These are phyloP conservation scores for Syngnathus typhle DNA, from an alignment of 2,113 vertebrate species.

Conservation along the genomic window DNA sequence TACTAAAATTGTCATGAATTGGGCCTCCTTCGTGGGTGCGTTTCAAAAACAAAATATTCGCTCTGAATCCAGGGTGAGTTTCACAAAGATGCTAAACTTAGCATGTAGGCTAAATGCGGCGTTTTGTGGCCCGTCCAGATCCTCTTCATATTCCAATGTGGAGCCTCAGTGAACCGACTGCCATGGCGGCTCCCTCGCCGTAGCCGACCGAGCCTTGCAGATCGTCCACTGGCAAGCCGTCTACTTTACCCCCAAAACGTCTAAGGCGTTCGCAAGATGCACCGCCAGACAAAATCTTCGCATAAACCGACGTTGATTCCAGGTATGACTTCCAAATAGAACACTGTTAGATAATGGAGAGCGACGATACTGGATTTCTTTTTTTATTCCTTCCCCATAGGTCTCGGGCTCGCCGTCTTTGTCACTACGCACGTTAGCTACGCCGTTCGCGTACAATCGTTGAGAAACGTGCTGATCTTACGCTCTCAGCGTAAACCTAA, in stretches of 20 bases:
- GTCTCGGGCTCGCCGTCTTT: conserved; percentile 72
- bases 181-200: conserved; percentile 77
- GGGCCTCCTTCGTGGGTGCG: conserved; percentile 66
- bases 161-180: conserved; percentile 72
- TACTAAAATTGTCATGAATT: conserved; percentile 69
- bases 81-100: conserved; percentile 23
- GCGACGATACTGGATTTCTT: conserved; percentile 59
- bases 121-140: conserved; percentile 51
- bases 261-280: neutral
- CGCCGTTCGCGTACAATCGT: conserved; percentile 53
- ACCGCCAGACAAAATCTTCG: conserved; percentile 8
- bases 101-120: conserved; percentile 11
- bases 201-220: conserved; percentile 60
- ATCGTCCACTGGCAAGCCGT: conserved; percentile 65
- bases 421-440: conserved; percentile 63
- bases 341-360: conserved; percentile 20
- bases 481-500: conserved; percentile 30
- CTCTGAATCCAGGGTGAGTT: conserved; percentile 21
- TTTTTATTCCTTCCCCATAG: conserved; percentile 70
- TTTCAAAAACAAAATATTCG: conserved; percentile 49
- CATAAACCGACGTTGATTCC: conserved; percentile 24
- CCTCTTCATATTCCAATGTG: conserved; percentile 73
- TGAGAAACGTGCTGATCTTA: conserved; percentile 24
- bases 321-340: neutral
- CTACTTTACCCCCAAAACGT: conserved; percentile 28